Evolutionary conservation across 2,113 vertebrate genomes (phyloP).

Genomic region (Varanus komodoensis): DNA sequence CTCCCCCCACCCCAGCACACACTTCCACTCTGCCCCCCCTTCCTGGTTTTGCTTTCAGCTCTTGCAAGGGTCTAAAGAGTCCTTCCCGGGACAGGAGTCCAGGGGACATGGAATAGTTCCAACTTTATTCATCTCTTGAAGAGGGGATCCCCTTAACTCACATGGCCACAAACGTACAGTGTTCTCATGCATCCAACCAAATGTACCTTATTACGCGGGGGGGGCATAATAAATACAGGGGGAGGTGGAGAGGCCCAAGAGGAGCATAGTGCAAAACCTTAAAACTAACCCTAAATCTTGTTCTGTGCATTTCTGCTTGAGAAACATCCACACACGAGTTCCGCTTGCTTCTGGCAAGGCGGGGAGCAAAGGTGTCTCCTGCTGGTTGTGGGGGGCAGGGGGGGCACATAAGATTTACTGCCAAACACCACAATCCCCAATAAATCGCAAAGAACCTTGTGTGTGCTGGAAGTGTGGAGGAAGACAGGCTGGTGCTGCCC

Average conservation of each 20-base stretch:
- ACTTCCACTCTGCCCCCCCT: no score
- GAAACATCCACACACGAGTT: background rate
- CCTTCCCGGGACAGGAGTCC: background rate
- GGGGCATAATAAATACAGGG: slow-evolving; percentile 21
- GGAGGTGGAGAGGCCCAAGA: background rate
- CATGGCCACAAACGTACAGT: background rate
- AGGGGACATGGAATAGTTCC: background rate
- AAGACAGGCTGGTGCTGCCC: background rate
- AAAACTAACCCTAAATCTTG: background rate
- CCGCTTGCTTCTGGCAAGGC: background rate
- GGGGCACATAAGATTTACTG: background rate
- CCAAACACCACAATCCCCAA: background rate
- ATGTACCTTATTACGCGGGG: background rate
- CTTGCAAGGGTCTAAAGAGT: background rate
- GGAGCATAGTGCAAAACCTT: background rate
- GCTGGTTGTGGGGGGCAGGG: background rate
- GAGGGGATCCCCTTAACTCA: background rate
- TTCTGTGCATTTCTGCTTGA: background rate
- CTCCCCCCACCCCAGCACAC: no score
- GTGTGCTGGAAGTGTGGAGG: background rate
- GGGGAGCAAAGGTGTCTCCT: background rate
- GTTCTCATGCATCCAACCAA: slow-evolving; percentile 2
- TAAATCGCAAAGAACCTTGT: background rate
- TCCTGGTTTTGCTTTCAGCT: no score
- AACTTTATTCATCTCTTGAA: slow-evolving; percentile 12